These are phyloP conservation scores for Linnaemya vulpina DNA, from an alignment of 2,888 invertebrate species.

Conservation along the genomic window DNA sequence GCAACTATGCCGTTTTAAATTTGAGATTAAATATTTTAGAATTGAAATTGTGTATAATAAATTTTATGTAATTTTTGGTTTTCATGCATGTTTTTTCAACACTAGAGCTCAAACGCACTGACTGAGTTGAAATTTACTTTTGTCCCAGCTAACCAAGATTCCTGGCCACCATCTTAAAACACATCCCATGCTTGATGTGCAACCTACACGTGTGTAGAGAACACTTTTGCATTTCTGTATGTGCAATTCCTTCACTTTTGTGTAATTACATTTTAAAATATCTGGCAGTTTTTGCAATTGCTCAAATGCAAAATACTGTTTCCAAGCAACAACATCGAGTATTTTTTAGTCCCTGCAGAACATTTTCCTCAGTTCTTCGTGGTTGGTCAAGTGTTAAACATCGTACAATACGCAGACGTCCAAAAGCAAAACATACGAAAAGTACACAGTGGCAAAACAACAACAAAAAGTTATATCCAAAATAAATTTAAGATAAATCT, in stretches of 20 bases:
- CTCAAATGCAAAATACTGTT: slow-evolving; percentile 19
- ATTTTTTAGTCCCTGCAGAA: slow-evolving; percentile 34
- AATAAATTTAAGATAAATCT: slow-evolving; percentile 19
- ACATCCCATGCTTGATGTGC: too few relatives aligned
- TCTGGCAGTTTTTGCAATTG: slow-evolving; percentile 1
- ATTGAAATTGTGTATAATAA: too few relatives aligned
- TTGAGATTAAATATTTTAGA: too few relatives aligned
- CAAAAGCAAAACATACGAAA: slow-evolving; percentile 39
- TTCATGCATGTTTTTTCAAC: too few relatives aligned
- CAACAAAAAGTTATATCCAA: slow-evolving; percentile 21
- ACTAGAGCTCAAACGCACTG: too few relatives aligned
- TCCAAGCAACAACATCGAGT: slow-evolving; percentile 51
- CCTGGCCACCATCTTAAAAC: too few relatives aligned
- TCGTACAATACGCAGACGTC: slow-evolving; percentile 55
- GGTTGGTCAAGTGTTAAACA: slow-evolving; percentile 71
- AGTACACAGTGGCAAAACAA: slow-evolving; percentile 51
- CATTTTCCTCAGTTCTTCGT: slow-evolving; percentile 71
- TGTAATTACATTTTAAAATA: not conserved
- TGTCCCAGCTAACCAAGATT: too few relatives aligned
- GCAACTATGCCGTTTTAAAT: too few relatives aligned
- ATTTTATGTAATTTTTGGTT: too few relatives aligned
- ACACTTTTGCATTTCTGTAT: not conserved
- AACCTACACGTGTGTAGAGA: not conserved
- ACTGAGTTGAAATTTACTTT: too few relatives aligned
- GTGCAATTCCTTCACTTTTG: not conserved